Evolutionary conservation across 2,888 invertebrate genomes (phyloP), one percentile per base, ranked within the genome.

Genomic region (Malacosoma neustria): DNA sequence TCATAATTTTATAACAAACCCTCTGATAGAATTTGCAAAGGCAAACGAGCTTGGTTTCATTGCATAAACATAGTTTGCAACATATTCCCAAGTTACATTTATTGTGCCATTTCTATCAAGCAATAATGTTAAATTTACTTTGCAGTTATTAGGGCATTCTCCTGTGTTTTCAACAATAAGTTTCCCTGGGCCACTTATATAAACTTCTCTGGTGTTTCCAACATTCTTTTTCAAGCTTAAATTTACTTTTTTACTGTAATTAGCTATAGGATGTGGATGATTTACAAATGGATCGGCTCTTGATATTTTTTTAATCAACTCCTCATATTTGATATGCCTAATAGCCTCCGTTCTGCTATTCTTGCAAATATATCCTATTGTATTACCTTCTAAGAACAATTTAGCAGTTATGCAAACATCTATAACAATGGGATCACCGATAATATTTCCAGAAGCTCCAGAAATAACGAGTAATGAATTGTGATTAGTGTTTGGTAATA

Each of bases 1-100:
- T 94, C 94, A 94, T 71, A 93, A 91, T 81, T 94, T 94, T 51
- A 94, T 74, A 11, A 93, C 91, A 71, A 93, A 94, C 0, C 94
- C 94, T 35, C 90, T 87, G 44, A 92, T 88, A 34, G 87, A 79
- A 43, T 88, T 86, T 46, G 87, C 80, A 50, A 91, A 90, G 2
- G 87, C 87, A 73, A 93, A 89, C 4, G 90, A 87, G 14, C 90
- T 91, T 0, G 94, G 93, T 37, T 88, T 88, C 88, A 93, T 92
- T 1, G 92, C 91, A 58, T 89, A 92, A 33, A 92, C 90, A 54
- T 89, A 89, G 14, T 81, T 77, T 3, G 89, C 89, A 11, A 87
- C 82, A 45, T 91, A 90, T 42, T 90, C 89, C 85, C 90, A 90
- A 38, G 89, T 84, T 0, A 85, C 82, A 58, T 73, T 87, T 3